These are phyloP conservation scores for Eriosoma lanigerum DNA, from an alignment of 1,140 invertebrate genomes.

Conservation along the genomic window DNA sequence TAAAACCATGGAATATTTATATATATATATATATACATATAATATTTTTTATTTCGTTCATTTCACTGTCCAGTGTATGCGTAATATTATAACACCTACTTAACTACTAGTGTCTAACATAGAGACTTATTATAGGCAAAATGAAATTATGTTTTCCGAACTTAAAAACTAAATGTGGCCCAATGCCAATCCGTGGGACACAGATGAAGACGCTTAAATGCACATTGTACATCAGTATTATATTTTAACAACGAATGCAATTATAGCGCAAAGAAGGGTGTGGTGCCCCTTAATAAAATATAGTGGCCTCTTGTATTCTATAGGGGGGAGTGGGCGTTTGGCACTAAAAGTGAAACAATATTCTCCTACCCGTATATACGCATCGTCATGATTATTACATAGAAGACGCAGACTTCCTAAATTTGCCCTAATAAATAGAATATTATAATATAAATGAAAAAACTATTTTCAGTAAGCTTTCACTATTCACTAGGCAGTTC, in stretches of 20 bases:
- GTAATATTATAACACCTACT: slow-evolving; percentile 44
- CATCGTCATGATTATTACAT: slow-evolving; percentile 29
- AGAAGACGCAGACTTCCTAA: slow-evolving; percentile 38
- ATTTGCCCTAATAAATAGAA: slow-evolving; percentile 46
- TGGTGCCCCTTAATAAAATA: slow-evolving; percentile 45
- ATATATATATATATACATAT: slow-evolving; percentile 1
- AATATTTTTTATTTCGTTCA: background rate
- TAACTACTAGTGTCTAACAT: slow-evolving; percentile 36
- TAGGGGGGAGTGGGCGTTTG: slow-evolving; percentile 50
- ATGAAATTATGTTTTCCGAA: slow-evolving; percentile 34
- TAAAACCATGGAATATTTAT: slow-evolving; percentile 42
- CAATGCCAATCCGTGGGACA: slow-evolving; percentile 27
- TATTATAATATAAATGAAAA: background rate
- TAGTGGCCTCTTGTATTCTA: slow-evolving; percentile 31
- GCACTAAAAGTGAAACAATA: slow-evolving; percentile 51
- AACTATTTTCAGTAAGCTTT: slow-evolving; percentile 1
- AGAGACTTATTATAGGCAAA: slow-evolving; percentile 2
- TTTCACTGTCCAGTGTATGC: background rate
- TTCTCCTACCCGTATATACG: slow-evolving; percentile 48
- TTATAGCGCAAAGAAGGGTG: slow-evolving; percentile 49
- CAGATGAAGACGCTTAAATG: slow-evolving; percentile 44
- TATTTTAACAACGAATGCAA: slow-evolving; percentile 43
- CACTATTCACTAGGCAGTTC: slow-evolving; percentile 25
- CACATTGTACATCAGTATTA: slow-evolving; percentile 19
- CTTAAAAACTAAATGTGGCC: slow-evolving; percentile 21